Evolutionary conservation across 2,797 vertebrate genomes (phyloP), one percentile per base, ranked within the genome.

Genomic region (Taenioides sp.): DNA sequence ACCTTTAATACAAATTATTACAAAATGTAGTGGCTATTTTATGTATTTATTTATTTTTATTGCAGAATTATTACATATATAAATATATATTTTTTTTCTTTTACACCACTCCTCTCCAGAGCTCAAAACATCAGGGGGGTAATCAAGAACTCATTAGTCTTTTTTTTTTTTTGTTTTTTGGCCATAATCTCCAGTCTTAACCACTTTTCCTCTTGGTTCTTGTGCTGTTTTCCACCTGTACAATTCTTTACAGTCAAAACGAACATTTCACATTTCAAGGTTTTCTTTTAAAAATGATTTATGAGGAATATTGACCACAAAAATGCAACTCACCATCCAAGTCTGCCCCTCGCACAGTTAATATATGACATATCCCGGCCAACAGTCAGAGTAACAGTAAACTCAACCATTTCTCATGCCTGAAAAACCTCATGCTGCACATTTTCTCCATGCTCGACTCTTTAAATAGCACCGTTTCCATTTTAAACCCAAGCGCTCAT

Each of bases 381-480:
- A 37, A 37, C 34, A 37, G 60, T 52, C 70, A 37, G 27, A 79
- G 85, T 88, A 89, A 89, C 79, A 64, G 71, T 77, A 89, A 84
- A 87, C 84, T 80, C 75, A 77, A 65, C 74, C 84, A 83, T 89
- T 87, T 88, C 1, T 59, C 71, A 47, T 77, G 79, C 79, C 75
- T 81, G 71, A 84, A 85, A 86, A 84, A 86, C 85, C 85, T 72
- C 83, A 79, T 69, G 73, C 83, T 81, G 86, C 81, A 86, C 80
- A 84, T 75, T 86, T 86, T 86, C 87, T 90, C 89, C 90, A 90
- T 73, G 78, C 74, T 69, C 68, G 0, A n/a, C 62, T 71, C 89
- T 91, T 91, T 91, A 92, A 91, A 92, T 92, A 91, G 89, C 64
- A 54, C 70, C 31, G 69, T 92, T 90, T 89, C 88, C 91, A 90